Base-by-base conservation (phyloP, 2,797 vertebrate species). In the Phrynocephalus forsythii region DNA sequence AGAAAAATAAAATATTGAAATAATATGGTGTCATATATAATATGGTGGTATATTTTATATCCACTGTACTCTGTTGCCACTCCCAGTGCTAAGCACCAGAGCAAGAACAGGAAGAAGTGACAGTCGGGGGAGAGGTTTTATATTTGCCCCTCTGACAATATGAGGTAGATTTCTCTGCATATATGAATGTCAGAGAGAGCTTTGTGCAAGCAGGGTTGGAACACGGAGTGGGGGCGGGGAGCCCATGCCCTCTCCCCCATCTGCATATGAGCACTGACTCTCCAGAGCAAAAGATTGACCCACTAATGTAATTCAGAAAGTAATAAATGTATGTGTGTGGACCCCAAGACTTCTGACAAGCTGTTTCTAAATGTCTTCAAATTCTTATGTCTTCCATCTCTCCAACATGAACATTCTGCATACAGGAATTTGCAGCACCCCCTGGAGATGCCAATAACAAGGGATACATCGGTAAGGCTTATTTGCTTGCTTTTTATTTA, bases 381-480 rank as follows among this genome's bases (percentile, higher is more conserved):
- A 28, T 72, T 73, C 26, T 81, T 71, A 30, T 68, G n/a, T 50
- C 24, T 50, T 16, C 73, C 10, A 0, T 2, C 6, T 60, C 38
- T 30, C 1, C 20, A 56, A 52, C 30, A 5, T 30, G 3, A 48
- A 79, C 24, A 68, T 16, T 30, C 4, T n/a, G 16, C 15, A 24
- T 91, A 0, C 88, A 99, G 99, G 99, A 99, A 94, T 96, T 99
- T 95, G 89, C 98, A 71, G 93, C 95, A 90, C 99, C 99, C 0
- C 92, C 97, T 71, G 92, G 92, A 63, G 98, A 99, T 90, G 94
- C 97, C 66, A 97, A 98, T n/a, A 95, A 97, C 91, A 98, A 98
- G 95, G 99, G 99, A 77, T 99, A 98, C 93, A 96, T 99, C 13
- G 98, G 99, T 99, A 94, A 96, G 96, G 92, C 63, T 79, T 92